Conservation (phyloP, 2,888 invertebrate genomes). For the Apodemia mormo region DNA sequence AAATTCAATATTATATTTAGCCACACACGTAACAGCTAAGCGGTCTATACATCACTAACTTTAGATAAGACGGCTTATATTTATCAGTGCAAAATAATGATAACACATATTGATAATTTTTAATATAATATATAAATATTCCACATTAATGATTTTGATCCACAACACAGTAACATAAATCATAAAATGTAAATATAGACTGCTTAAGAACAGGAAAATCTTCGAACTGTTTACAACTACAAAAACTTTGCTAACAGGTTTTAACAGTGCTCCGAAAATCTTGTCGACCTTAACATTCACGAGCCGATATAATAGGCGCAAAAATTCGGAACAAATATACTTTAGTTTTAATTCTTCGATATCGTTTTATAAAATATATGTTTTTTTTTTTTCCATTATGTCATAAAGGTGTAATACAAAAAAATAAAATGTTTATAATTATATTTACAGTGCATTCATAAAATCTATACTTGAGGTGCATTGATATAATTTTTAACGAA, state of each 20-base stretch:
- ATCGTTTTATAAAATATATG: not conserved
- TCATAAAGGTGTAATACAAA: too few species aligned
- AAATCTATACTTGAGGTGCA: not conserved
- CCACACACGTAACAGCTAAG: conserved; percentile 47
- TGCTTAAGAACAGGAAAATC: conserved; percentile 15
- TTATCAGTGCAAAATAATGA: conserved; percentile 56
- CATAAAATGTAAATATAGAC: not conserved
- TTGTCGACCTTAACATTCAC: conserved; percentile 40
- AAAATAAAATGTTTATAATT: too few species aligned
- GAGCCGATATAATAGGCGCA: conserved; percentile 10
- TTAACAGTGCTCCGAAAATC: conserved; percentile 49
- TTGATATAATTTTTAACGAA: conserved; percentile 29
- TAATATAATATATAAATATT: conserved; percentile 25
- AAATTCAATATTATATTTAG: conserved; percentile 20
- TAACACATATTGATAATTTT: conserved; percentile 54
- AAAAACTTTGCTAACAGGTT: conserved; percentile 58
- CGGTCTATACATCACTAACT: conserved; percentile 48
- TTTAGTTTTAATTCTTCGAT: not conserved
- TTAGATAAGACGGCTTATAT: conserved; percentile 50
- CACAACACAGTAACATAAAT: not conserved
- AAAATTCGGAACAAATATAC: not conserved
- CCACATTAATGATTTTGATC: conserved; percentile 2
- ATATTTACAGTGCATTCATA: too few species aligned
- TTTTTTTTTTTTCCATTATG: too few species aligned
- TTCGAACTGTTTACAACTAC: conserved; percentile 61